Evolutionary conservation across 2,888 invertebrate genomes (phyloP).

Genomic region (Myathropa florea): DNA sequence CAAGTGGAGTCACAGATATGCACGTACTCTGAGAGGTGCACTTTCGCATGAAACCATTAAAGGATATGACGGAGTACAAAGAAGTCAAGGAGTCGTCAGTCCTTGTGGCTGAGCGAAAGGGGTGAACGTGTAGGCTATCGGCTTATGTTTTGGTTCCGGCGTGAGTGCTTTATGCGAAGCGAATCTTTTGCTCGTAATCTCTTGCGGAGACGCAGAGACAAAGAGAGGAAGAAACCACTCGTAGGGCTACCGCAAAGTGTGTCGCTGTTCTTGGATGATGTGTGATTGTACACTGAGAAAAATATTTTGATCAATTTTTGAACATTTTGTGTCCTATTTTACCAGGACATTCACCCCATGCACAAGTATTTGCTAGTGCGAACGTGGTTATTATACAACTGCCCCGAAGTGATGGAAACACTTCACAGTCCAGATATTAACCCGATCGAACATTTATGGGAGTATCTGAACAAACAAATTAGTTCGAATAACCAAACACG

Average conservation of each 20-base stretch:
- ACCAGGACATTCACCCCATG: too few relatives aligned
- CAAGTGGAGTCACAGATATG: neutral
- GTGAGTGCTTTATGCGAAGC: slow-evolving; percentile 20
- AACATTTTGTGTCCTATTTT: neutral
- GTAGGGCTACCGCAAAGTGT: slow-evolving; percentile 56
- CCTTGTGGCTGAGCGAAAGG: neutral
- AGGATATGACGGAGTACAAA: slow-evolving; percentile 2
- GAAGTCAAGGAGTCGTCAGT: slow-evolving; percentile 44
- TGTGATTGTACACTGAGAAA: slow-evolving; percentile 36
- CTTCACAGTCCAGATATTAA: too few relatives aligned
- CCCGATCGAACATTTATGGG: too few relatives aligned
- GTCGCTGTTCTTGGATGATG: slow-evolving; percentile 46
- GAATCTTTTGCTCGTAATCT: slow-evolving; percentile 10
- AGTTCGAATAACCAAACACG: too few relatives aligned
- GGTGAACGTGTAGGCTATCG: slow-evolving; percentile 14
- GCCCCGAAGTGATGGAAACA: too few relatives aligned
- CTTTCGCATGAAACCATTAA: neutral
- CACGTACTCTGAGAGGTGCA: neutral
- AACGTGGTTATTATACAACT: too few relatives aligned
- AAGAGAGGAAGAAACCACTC: slow-evolving; percentile 36
- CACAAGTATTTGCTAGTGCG: too few relatives aligned
- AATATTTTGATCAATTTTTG: neutral
- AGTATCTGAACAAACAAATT: too few relatives aligned
- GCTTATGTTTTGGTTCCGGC: slow-evolving; percentile 33
- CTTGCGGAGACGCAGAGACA: neutral